phyloP scores from a whole-genome alignment of 2,888 invertebrate species.

The Meteorus cinctellus region DNA sequence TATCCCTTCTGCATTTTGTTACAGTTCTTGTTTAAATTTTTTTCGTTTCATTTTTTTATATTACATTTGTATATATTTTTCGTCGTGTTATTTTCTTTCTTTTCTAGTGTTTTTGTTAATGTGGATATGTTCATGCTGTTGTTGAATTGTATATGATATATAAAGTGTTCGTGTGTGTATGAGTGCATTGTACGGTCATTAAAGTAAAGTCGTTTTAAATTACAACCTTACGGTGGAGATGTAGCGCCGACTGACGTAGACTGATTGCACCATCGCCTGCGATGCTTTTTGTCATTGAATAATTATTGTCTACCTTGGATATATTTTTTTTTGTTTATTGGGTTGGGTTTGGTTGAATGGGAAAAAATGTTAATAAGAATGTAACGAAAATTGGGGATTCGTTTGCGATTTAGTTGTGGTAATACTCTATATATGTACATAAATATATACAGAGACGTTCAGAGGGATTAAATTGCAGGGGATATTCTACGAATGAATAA shows the following conservation, averaged over 20 bases:
- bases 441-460: too few species aligned
- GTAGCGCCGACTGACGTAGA: constrained; percentile 52
- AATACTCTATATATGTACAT: too few species aligned
- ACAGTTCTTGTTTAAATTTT: too few species aligned
- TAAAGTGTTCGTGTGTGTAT: constrained; percentile 30
- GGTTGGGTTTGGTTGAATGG: neutral
- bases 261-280: constrained; percentile 49
- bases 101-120: neutral
- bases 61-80: neutral
- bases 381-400: too few species aligned
- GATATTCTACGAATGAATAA: too few species aligned
- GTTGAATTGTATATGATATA: neutral
- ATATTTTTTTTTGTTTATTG: neutral
- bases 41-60: neutral
- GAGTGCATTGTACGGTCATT: constrained; percentile 49
- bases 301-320: constrained; percentile 46
- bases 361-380: constrained; percentile 2
- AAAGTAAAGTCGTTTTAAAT: constrained; percentile 59
- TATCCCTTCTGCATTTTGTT: neutral
- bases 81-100: neutral
- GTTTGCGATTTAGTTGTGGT: too few species aligned
- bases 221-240: constrained; percentile 50
- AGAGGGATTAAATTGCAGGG: too few species aligned
- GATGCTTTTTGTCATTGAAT: constrained; percentile 54
- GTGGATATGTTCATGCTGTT: neutral